Evolutionary conservation across 2,113 vertebrate genomes (phyloP).

Genomic region (Platichthys flesus): DNA sequence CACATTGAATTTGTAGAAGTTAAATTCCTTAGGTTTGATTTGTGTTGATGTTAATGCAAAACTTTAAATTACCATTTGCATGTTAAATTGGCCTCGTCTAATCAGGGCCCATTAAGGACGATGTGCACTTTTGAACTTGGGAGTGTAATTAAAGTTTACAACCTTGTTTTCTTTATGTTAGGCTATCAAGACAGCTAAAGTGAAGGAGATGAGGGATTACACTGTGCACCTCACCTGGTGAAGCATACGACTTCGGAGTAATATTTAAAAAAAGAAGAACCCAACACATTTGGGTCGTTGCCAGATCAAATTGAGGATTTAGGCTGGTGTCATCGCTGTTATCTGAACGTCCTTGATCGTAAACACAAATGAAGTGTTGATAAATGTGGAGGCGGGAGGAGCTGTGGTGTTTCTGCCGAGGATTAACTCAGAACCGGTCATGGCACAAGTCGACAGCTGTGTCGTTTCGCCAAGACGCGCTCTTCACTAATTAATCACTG

Average conservation of each 20-base stretch:
- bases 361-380: constrained; percentile 4
- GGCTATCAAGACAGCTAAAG: constrained; percentile 28
- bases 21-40: background rate
- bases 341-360: constrained; percentile 20
- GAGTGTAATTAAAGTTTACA: constrained; percentile 29
- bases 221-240: background rate
- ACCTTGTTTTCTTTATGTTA: constrained; percentile 30
- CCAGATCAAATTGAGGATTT: constrained; percentile 23
- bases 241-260: constrained; percentile 42
- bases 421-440: constrained; percentile 42
- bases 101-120: constrained; percentile 1
- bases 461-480: constrained; percentile 24
- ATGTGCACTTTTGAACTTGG: constrained; percentile 22
- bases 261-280: constrained; percentile 26
- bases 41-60: constrained; percentile 10
- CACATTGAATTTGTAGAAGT: no score
- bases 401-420: constrained; percentile 22
- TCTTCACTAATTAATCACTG: constrained; percentile 57
- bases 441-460: constrained; percentile 34
- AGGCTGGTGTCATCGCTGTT: background rate
- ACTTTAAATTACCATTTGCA: background rate
- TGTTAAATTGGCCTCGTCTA: background rate
- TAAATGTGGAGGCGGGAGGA: constrained; percentile 5
- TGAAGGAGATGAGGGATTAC: constrained; percentile 10
- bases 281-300: constrained; percentile 12